phyloP scores from a whole-genome alignment of 2,888 invertebrate species.

The Strigamia crassipes region DNA sequence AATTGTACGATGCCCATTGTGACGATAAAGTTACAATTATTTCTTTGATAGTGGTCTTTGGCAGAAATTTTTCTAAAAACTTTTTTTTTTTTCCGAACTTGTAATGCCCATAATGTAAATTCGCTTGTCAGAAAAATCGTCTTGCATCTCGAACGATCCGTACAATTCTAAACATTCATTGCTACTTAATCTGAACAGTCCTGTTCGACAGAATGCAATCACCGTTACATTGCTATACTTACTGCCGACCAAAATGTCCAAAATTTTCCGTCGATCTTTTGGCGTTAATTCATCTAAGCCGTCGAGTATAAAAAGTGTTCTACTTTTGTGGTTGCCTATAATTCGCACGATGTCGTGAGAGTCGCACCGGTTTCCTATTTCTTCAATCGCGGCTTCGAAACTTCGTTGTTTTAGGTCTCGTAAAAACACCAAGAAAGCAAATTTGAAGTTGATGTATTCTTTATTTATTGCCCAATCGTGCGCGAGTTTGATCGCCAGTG shows the following conservation, averaged over 20 bases:
- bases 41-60: too few species aligned
- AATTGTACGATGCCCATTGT: too few species aligned
- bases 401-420: neutral
- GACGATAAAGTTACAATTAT: too few species aligned
- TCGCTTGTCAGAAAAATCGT: neutral
- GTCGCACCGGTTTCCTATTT: neutral
- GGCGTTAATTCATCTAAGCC: neutral
- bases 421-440: neutral
- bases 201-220: neutral
- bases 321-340: neutral
- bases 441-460: neutral
- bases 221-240: neutral
- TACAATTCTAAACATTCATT: neutral
- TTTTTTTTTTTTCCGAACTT: too few species aligned
- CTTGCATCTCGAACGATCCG: neutral
- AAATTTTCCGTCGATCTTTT: neutral
- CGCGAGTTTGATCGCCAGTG: neutral
- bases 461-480: neutral
- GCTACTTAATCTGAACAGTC: neutral
- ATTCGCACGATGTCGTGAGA: neutral
- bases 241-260: neutral
- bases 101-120: too few species aligned
- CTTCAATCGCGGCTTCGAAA: neutral
- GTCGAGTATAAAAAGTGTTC: neutral
- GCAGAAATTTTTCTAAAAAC: too few species aligned